These are phyloP conservation scores for Callospermophilus lateralis DNA, from an alignment of 2,113 vertebrate genomes.

Conservation along the genomic window DNA sequence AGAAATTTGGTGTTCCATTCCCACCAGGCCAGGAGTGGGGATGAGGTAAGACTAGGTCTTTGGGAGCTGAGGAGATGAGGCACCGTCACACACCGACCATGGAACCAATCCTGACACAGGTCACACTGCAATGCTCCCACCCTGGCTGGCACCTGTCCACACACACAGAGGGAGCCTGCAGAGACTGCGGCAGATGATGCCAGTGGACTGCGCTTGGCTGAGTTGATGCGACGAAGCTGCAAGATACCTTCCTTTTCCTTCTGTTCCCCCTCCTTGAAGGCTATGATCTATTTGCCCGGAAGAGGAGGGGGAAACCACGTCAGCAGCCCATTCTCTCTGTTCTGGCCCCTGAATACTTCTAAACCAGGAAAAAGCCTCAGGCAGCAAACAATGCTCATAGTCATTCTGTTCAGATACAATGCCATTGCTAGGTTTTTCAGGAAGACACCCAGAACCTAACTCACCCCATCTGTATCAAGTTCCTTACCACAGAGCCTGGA, in stretches of 20 bases:
- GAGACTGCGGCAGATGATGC: conserved; percentile 50
- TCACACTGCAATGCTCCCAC: conserved; percentile 93
- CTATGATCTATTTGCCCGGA: conserved; percentile 88
- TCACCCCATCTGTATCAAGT: neutral
- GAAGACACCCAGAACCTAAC: neutral
- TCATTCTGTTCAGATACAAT: neutral
- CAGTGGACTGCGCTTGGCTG: conserved; percentile 85
- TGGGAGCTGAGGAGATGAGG: conserved; percentile 88
- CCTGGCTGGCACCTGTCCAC: conserved; percentile 85
- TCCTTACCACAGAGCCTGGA: conserved; percentile 95
- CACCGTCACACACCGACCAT: conserved; percentile 92
- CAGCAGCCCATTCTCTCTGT: neutral
- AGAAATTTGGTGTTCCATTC: conserved; percentile 95
- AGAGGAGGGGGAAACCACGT: neutral
- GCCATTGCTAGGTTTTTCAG: neutral
- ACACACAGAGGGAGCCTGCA: conserved; percentile 88
- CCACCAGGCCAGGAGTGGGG: conserved; percentile 91
- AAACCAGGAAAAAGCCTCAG: neutral
- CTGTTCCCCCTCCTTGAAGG: conserved; percentile 95
- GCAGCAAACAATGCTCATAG: neutral
- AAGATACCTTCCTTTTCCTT: conserved; percentile 94
- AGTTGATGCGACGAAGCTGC: conserved; percentile 90
- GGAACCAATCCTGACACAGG: conserved; percentile 96
- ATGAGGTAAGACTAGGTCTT: conserved; percentile 80
- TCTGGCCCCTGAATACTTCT: neutral